Conservation (phyloP, 2,888 invertebrate genomes). For the Rugalucina vietnamica region DNA sequence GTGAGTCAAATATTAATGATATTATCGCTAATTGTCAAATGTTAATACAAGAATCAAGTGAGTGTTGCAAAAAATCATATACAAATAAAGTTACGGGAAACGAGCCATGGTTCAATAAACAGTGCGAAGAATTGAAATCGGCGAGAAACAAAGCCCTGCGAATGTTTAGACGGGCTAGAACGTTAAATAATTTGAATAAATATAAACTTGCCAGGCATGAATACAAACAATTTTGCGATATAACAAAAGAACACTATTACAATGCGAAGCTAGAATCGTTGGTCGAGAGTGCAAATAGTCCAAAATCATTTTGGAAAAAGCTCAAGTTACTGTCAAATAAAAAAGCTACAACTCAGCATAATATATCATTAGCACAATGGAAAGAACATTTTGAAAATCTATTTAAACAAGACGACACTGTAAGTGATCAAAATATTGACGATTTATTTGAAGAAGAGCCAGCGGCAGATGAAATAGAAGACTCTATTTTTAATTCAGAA, state of each 20-base stretch:
- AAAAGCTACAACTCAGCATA: background rate
- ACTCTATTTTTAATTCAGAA: background rate
- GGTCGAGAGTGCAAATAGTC: background rate
- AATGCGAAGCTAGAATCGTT: background rate
- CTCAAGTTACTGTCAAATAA: background rate
- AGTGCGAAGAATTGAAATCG: background rate
- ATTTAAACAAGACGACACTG: background rate
- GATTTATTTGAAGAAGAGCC: background rate
- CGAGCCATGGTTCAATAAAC: background rate
- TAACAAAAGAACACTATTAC: background rate
- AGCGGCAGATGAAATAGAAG: background rate
- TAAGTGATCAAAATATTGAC: background rate
- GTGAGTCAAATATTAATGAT: background rate
- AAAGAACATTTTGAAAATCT: background rate
- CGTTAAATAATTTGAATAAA: background rate
- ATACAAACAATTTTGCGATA: background rate
- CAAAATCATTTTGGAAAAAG: background rate
- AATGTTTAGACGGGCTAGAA: background rate
- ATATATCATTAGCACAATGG: background rate
- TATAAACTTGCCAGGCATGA: background rate
- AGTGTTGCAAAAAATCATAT: background rate
- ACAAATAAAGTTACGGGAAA: background rate
- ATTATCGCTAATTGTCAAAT: background rate
- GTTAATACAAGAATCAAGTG: background rate
- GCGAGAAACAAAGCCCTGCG: background rate